A percentile compares a stretch with the other conserved stretches of the same genome.
Evolutionary conservation across 2,888 invertebrate species (phyloP).

Genomic region (Polyommatus icarus): DNA sequence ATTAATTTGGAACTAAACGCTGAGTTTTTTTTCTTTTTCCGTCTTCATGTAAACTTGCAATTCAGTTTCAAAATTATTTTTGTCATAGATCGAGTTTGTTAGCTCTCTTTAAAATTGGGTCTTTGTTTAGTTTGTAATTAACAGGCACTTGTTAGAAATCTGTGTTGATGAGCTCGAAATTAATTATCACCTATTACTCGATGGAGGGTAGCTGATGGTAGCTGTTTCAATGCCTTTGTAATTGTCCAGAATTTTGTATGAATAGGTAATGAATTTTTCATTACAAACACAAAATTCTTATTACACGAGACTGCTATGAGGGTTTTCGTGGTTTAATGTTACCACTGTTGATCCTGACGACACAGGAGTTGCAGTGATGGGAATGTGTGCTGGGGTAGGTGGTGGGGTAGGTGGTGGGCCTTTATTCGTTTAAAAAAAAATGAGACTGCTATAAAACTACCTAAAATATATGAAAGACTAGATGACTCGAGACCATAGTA

Average conservation of each 20-base stretch:
- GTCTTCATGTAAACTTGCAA: no score
- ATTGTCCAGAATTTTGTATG: background rate
- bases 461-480: background rate
- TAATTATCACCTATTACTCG: background rate
- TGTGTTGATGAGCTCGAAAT: background rate
- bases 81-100: background rate
- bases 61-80: background rate
- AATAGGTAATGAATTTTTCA: background rate
- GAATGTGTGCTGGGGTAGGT: no score
- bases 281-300: background rate
- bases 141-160: background rate
- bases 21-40: no score
- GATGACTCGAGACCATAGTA: background rate
- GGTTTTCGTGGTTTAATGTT: no score
- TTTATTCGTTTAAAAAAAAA: background rate
- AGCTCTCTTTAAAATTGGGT: background rate
- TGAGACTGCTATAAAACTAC: background rate
- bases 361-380: no score
- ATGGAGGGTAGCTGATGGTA: background rate
- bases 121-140: conserved; percentile 9
- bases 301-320: background rate
- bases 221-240: background rate
- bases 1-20: no score
- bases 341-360: no score
- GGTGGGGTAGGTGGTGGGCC: no score